Evolutionary conservation across 2,113 vertebrate genomes (phyloP), one percentile per base, ranked within the genome.

Genomic region (Labeo rohita): DNA sequence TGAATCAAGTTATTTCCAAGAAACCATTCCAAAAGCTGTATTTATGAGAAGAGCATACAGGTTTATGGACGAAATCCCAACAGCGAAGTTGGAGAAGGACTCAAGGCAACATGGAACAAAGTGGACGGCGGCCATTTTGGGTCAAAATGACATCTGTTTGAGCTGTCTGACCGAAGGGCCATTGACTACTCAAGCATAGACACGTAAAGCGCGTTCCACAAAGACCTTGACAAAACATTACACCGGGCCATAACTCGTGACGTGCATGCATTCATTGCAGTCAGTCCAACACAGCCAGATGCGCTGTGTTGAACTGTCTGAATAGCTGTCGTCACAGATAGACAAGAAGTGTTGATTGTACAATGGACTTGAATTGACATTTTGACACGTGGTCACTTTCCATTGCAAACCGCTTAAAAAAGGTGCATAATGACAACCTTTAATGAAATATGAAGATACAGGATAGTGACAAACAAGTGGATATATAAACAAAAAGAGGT

Each of bases 71-170:
- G 93, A 94, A 94, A 94, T 94, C 95, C 96, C 97, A 98, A 96
- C 28, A 61, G 77, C 95, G 95, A 96, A n/a, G 91, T 97, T 96
- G 96, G 96, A 92, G 88, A 92, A 95, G 28, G 11, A 85, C 66
- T 82, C 28, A 80, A 45, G 36, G 13, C 93, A 91, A 92, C 89
- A 90, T 80, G 88, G 56, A 54, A 87, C 77, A 94, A 88, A 93
- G 90, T 90, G 92, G 94, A 87, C 90, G 90, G 93, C 94, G 91
- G 94, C 94, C 96, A 97, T 95, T 97, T 94, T 94, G 86, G 92
- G 94, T 94, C 93, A 95, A 98, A 96, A 95, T 95, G 96, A 96
- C 96, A 93, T 93, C 93, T 84, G 95, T 96, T 97, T 98, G 96
- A 97, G 95, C 95, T 91, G 94, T 93, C 94, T 92, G 94, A 92